Conservation (phyloP, 2,888 invertebrate species). For the Margaritifera margaritifera region DNA sequence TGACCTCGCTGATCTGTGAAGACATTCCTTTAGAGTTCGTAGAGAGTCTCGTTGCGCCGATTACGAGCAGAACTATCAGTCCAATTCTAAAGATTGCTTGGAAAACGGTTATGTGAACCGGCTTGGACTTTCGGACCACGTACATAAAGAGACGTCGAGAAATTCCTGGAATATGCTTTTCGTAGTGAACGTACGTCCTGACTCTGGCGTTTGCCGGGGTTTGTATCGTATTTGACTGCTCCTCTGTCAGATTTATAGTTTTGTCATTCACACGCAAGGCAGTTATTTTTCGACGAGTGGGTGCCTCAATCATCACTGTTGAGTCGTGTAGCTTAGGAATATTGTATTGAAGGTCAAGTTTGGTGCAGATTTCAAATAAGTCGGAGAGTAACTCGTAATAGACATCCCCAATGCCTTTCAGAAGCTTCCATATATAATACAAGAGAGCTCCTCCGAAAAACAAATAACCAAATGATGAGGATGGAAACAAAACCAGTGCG, state of each 20-base stretch:
- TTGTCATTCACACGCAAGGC: no score
- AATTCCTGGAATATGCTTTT: constrained; percentile 15
- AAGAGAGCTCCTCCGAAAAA: constrained; percentile 17
- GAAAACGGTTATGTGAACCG: constrained; percentile 18
- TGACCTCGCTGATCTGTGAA: constrained; percentile 19
- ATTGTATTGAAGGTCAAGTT: constrained; percentile 6
- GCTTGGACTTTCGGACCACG: constrained; percentile 9
- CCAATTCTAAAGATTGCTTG: constrained; percentile 9
- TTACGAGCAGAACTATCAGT: constrained; percentile 10
- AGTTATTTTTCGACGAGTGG: no score
- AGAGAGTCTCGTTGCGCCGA: constrained; percentile 3
- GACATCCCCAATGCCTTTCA: constrained; percentile 10
- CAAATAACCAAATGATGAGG: constrained; percentile 22
- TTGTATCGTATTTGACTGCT: no score
- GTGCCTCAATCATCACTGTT: constrained; percentile 3
- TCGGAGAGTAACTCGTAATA: constrained; percentile 24
- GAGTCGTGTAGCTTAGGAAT: constrained; percentile 2
- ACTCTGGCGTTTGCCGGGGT: no score
- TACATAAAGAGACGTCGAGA: constrained; percentile 11
- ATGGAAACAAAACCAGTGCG: constrained; percentile 20
- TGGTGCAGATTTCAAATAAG: constrained; percentile 9
- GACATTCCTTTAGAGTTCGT: constrained; percentile 1
- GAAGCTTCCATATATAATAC: constrained; percentile 18
- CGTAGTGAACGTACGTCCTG: not conserved
- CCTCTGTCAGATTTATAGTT: no score